Percentiles rank a stretch among this genome's conserved stretches.
Evolutionary conservation across 2,113 vertebrate species (phyloP).

Genomic region (Coptodon bakossiorum): DNA sequence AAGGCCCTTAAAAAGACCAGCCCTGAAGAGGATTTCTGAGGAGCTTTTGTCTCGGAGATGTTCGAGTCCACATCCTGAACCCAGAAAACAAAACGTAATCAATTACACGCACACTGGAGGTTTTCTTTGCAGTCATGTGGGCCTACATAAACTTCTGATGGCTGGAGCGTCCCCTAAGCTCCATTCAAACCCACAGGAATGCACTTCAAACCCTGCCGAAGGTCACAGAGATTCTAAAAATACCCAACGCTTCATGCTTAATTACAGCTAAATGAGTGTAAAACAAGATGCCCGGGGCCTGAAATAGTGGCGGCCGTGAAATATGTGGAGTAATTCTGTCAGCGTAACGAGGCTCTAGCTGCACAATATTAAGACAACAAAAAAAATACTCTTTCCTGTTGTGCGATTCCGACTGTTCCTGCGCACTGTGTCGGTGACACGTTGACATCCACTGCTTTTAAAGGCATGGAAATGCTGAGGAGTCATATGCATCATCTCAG

Average conservation of each 20-base stretch:
- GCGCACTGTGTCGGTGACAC: neutral
- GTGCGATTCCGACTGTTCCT: neutral
- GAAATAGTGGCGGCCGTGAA: neutral
- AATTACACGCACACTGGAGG: neutral
- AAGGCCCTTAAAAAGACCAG: neutral
- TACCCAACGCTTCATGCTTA: neutral
- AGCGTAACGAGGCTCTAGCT: neutral
- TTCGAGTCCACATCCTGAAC: neutral
- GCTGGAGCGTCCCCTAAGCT: neutral
- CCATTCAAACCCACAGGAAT: neutral
- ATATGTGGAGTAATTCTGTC: neutral
- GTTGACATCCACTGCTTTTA: neutral
- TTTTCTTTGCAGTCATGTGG: neutral
- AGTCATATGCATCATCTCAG: neutral
- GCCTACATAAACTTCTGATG: neutral
- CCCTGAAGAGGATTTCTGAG: neutral
- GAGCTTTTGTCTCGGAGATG: neutral
- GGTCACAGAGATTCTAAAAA: neutral
- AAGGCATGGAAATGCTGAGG: neutral
- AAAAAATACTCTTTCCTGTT: neutral
- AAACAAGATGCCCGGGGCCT: neutral
- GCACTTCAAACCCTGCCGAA: neutral
- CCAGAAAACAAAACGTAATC: neutral
- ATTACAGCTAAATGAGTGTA: neutral
- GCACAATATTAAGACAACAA: neutral